A percentile compares a stretch with the other conserved stretches of the same genome.
phyloP scores from a whole-genome alignment of 2,888 invertebrate genomes.

The Polydrusus pterygomalis region DNA sequence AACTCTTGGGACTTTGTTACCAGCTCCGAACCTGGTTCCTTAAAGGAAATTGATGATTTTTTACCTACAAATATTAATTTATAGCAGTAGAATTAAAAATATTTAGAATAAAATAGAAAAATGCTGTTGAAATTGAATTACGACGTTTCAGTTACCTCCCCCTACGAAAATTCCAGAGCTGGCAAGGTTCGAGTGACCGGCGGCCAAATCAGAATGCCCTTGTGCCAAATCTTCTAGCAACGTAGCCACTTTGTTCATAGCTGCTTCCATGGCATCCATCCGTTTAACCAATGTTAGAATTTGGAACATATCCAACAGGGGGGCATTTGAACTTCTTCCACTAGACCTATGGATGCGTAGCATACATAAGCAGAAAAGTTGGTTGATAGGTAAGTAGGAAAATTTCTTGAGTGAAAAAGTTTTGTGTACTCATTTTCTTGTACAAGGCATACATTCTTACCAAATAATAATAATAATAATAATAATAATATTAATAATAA shows the following conservation, averaged over 20 bases:
- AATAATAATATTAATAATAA: too few species aligned
- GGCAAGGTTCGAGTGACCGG: background rate
- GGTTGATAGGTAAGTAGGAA: too few species aligned
- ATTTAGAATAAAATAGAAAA: background rate
- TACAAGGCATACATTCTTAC: too few species aligned
- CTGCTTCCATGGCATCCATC: constrained; percentile 78
- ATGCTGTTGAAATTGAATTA: background rate
- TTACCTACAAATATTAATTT: too few species aligned
- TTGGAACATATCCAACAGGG: constrained; percentile 79
- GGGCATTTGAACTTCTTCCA: constrained; percentile 45
- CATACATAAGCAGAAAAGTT: too few species aligned
- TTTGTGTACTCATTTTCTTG: too few species aligned
- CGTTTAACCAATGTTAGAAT: constrained; percentile 78
- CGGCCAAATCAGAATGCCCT: constrained; percentile 26
- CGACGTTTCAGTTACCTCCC: background rate
- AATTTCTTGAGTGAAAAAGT: too few species aligned
- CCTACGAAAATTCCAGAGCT: background rate
- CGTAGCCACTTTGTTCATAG: constrained; percentile 77
- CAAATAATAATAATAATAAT: too few species aligned
- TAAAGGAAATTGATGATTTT: constrained; percentile 19
- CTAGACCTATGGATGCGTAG: constrained; percentile 18
- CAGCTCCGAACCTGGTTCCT: constrained; percentile 26
- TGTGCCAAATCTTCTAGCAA: constrained; percentile 76
- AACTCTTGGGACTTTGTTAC: constrained; percentile 46
- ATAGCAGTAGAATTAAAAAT: too few species aligned